phyloP scores from a whole-genome alignment of 2,888 invertebrate genomes.

The Drosophila fungiperda region DNA sequence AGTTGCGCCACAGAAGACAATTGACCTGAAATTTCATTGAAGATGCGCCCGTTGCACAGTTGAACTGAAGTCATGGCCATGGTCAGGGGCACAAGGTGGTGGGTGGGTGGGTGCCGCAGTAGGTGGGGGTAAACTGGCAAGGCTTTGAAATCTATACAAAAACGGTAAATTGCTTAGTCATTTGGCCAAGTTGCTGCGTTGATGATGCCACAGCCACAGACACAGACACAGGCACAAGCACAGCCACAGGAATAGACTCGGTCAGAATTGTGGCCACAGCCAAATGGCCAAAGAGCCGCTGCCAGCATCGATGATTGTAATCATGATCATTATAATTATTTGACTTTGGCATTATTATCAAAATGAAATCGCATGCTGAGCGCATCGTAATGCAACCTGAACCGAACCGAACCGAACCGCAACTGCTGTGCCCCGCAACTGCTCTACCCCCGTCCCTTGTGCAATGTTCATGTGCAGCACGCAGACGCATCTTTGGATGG shows the following conservation, averaged over 20 bases:
- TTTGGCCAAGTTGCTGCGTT: slow-evolving; percentile 61
- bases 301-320: slow-evolving; percentile 73
- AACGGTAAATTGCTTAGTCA: slow-evolving; percentile 81
- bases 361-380: slow-evolving; percentile 78
- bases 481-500: slow-evolving; percentile 25
- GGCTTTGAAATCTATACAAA: slow-evolving; percentile 68
- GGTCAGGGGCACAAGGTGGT: slow-evolving; percentile 8
- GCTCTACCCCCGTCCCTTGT: not conserved
- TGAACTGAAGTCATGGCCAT: slow-evolving; percentile 51
- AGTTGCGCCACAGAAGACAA: slow-evolving; percentile 66
- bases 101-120: slow-evolving; percentile 3
- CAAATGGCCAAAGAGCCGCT: slow-evolving; percentile 18
- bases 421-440: not conserved
- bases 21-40: slow-evolving; percentile 80
- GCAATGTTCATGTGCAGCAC: slow-evolving; percentile 38
- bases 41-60: slow-evolving; percentile 62
- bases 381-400: slow-evolving; percentile 31
- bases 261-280: slow-evolving; percentile 5
- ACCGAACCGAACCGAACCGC: slow-evolving; percentile 1
- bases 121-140: slow-evolving; percentile 27
- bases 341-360: slow-evolving; percentile 80
- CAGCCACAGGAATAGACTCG: slow-evolving; percentile 8
- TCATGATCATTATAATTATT: slow-evolving; percentile 82
- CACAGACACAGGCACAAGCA: not conserved
- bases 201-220: slow-evolving; percentile 43